Conservation (phyloP, 2,888 invertebrate species). For the Hedya salicella region DNA sequence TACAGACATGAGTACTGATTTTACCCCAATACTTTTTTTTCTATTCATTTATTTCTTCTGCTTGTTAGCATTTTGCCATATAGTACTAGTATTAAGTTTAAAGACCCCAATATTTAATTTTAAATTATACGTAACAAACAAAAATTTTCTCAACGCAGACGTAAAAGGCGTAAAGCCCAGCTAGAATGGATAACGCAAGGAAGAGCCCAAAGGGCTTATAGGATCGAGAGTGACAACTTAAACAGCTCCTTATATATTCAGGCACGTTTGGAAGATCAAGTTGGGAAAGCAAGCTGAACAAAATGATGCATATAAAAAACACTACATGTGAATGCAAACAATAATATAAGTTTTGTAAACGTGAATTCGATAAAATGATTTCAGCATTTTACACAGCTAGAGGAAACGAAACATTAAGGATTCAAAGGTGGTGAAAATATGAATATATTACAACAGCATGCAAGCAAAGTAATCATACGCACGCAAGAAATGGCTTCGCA, state of each 20-base stretch:
- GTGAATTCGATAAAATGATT: constrained; percentile 1
- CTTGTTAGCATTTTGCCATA: too few relatives aligned
- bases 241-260: constrained; percentile 12
- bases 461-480: constrained; percentile 77
- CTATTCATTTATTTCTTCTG: too few relatives aligned
- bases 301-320: constrained; percentile 3
- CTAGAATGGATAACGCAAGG: background rate
- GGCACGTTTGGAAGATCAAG: constrained; percentile 22
- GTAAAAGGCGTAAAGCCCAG: constrained; percentile 13
- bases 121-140: background rate
- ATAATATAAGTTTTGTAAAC: background rate
- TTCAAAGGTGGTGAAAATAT: constrained; percentile 82
- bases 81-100: too few relatives aligned
- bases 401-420: constrained; percentile 74
- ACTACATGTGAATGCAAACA: constrained; percentile 3
- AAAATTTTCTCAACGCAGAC: background rate
- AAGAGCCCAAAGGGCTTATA: constrained; percentile 28
- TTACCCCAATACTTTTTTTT: too few relatives aligned
- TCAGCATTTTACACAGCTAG: background rate
- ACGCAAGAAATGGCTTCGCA: constrained; percentile 74
- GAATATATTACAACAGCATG: constrained; percentile 78
- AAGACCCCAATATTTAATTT: too few relatives aligned
- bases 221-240: constrained; percentile 26
- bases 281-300: background rate
- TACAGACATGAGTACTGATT: too few relatives aligned